Evolutionary conservation across 2,797 vertebrate species (phyloP), one percentile per base, ranked within the genome.

Genomic region (Hippocampus kuda): DNA sequence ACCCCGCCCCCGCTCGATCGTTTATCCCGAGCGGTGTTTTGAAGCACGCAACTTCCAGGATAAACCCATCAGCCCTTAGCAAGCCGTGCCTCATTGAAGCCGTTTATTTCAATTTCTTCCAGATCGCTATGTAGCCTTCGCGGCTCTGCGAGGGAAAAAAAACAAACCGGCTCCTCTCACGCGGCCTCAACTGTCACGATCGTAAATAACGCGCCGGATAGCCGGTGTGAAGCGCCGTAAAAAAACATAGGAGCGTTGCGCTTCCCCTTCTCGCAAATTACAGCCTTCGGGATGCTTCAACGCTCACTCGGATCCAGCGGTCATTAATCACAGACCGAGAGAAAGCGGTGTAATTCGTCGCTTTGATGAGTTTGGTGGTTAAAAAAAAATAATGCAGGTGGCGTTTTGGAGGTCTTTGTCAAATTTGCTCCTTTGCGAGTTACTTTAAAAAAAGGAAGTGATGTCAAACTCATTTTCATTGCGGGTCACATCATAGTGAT

Each of bases 161-260:
- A 73, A 26, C 20, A 69, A 59, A 41, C 49, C 61, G 48, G 20
- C 57, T 30, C 68, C 69, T 75, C 63, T 67, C 54, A n/a, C 62
- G 9, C 67, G 26, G 63, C 44, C 63, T 27, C 63, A 49, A 65
- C 15, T 73, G 73, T 78, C 80, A 77, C 67, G 70, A 64, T 72
- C 71, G 79, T 88, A 83, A 85, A 84, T 80, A 78, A 78, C 53
- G 24, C 7, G 6, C 30, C 62, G 34, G 75, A 78, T 77, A 60
- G 76, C 76, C 73, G 63, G 61, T 65, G 64, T 74, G 49, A 79
- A 63, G 41, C 63, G 26, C 51, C 72, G 70, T 78, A 34, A 34
- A 34, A 54, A 81, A 54, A 27, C 41, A 38, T 11, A 68, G 56
- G 59, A 67, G 61, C 1, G 69, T 56, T 64, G 75, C 76, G 70